Evolutionary conservation across 1,140 invertebrate species (phyloP).

Genomic region (Drosophila seguyi): DNA sequence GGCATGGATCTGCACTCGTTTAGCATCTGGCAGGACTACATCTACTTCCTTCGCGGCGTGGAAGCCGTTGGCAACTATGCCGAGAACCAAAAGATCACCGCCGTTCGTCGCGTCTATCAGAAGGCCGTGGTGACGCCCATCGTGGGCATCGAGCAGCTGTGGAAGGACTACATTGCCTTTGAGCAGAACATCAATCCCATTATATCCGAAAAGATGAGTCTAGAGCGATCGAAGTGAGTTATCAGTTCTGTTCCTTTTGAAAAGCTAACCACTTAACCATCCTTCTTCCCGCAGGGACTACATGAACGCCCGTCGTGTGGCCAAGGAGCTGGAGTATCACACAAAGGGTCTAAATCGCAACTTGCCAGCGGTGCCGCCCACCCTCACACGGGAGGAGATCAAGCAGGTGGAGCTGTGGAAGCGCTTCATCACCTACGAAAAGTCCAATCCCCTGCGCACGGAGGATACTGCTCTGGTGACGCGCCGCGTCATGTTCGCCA

Average conservation of each 20-base stretch:
- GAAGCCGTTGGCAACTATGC: slow-evolving; percentile 99
- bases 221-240: slow-evolving; percentile 85
- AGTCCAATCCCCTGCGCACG: slow-evolving; percentile 96
- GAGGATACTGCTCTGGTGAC: slow-evolving; percentile 98
- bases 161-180: slow-evolving; percentile 99
- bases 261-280: neutral
- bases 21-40: slow-evolving; percentile 99
- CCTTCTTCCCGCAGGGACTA: slow-evolving; percentile 90
- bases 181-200: slow-evolving; percentile 98
- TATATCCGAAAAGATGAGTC: slow-evolving; percentile 91
- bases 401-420: slow-evolving; percentile 99
- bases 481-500: slow-evolving; percentile 98
- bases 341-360: slow-evolving; percentile 98
- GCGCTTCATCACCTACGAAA: slow-evolving; percentile 99
- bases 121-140: slow-evolving; percentile 98
- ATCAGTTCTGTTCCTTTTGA: fast-evolving
- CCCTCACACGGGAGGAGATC: slow-evolving; percentile 94
- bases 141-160: slow-evolving; percentile 98
- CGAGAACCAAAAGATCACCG: slow-evolving; percentile 99
- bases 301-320: slow-evolving; percentile 98
- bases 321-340: slow-evolving; percentile 97
- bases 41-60: slow-evolving; percentile 98
- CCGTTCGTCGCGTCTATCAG: slow-evolving; percentile 98
- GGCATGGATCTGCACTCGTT: slow-evolving; percentile 99
- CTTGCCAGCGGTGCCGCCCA: slow-evolving; percentile 96